These are phyloP conservation scores for Euwallacea similis DNA, from an alignment of 1,140 invertebrate species.

Conservation along the genomic window DNA sequence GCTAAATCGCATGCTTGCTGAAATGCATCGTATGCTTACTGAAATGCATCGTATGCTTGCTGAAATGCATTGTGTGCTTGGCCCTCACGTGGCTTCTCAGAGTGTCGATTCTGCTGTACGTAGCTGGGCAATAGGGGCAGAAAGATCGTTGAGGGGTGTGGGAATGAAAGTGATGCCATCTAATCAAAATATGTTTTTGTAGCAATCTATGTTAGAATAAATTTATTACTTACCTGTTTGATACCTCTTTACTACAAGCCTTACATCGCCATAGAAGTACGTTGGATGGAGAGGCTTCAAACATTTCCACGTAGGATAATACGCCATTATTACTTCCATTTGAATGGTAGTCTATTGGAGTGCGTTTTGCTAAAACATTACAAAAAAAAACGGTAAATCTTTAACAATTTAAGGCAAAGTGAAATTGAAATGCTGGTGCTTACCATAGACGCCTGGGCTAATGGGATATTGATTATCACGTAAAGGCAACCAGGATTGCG, in stretches of 20 bases:
- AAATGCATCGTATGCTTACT: constrained; percentile 70
- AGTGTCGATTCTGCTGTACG: constrained; percentile 83
- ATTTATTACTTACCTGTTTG: constrained; percentile 60
- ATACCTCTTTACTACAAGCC: constrained; percentile 80
- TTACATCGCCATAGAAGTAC: constrained; percentile 75
- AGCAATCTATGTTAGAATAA: not conserved
- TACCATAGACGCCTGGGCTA: constrained; percentile 16
- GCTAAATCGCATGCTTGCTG: constrained; percentile 37
- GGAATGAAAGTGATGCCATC: constrained; percentile 83
- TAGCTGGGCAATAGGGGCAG: constrained; percentile 81
- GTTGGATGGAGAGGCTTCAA: constrained; percentile 68
- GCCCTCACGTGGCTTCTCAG: constrained; percentile 73
- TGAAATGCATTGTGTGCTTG: constrained; percentile 67
- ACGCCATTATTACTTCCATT: constrained; percentile 24
- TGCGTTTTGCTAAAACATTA: constrained; percentile 5
- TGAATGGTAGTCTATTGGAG: not conserved
- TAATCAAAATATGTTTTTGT: not conserved
- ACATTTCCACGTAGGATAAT: constrained; percentile 79
- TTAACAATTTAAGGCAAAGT: constrained; percentile 1
- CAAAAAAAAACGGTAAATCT: constrained; percentile 34
- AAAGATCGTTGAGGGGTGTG: constrained; percentile 76
- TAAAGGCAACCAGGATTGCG: not conserved
- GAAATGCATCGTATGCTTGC: no score
- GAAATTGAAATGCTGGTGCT: not conserved
- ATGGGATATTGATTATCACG: not conserved